A percentile compares a stretch with the other conserved stretches of the same genome.
phyloP scores from a whole-genome alignment of 2,113 vertebrate species.

The Monopterus albus region DNA sequence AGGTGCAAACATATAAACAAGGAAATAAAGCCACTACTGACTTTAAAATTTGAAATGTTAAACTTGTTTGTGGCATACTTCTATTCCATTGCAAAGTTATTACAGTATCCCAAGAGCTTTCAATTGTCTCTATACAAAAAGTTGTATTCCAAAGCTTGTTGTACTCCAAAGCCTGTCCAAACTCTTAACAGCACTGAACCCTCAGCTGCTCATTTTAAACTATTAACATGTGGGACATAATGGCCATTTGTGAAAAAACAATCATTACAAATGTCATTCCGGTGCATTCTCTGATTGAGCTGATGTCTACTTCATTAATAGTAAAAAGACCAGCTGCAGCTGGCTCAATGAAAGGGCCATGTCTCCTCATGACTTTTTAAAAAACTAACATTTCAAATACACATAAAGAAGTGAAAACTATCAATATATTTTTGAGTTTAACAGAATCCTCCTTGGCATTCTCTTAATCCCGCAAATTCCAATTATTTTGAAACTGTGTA shows the following conservation, averaged over 20 bases:
- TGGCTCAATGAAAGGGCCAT: constrained; percentile 17
- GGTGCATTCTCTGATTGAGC: constrained; percentile 37
- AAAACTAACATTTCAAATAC: constrained; percentile 14
- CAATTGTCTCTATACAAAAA: constrained; percentile 35
- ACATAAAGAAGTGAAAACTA: neutral
- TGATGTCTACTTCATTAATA: constrained; percentile 37
- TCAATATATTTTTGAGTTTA: constrained; percentile 26
- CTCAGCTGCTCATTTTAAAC: constrained; percentile 24
- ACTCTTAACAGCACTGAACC: neutral
- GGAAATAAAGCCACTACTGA: neutral
- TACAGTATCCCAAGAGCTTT: constrained; percentile 2
- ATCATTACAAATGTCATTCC: neutral
- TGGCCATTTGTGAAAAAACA: constrained; percentile 33
- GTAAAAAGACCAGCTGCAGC: constrained; percentile 21
- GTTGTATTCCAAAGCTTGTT: constrained; percentile 33
- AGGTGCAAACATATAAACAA: neutral
- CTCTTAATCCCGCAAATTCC: neutral
- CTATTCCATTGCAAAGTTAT: neutral
- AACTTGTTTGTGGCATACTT: neutral
- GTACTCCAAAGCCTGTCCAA: constrained; percentile 20
- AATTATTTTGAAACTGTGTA: constrained; percentile 1
- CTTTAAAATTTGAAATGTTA: neutral
- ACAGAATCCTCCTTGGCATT: neutral
- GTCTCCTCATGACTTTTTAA: constrained; percentile 2
- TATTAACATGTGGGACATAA: constrained; percentile 27